Conservation (phyloP, 2,888 invertebrate species). For the Agrotis ipsilon region DNA sequence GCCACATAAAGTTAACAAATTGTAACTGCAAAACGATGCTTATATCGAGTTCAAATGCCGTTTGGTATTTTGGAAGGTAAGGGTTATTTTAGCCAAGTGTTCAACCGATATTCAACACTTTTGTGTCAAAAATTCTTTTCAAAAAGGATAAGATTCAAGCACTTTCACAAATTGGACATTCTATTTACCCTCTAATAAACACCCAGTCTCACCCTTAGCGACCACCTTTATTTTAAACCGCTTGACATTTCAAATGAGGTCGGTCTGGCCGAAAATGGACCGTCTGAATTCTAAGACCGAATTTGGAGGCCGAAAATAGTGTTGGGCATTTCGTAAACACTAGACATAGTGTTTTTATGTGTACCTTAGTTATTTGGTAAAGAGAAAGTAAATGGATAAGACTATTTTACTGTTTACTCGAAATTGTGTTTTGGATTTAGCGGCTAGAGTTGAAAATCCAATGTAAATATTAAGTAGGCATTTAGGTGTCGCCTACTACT, state of each 20-base stretch:
- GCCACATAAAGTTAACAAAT: too few species aligned
- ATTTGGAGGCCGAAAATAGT: constrained; percentile 34
- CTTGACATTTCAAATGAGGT: constrained; percentile 58
- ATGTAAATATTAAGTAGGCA: not conserved
- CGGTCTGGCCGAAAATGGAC: constrained; percentile 33
- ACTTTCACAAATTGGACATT: constrained; percentile 7
- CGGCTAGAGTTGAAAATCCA: not conserved
- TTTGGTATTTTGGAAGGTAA: too few species aligned
- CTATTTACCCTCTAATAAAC: not conserved
- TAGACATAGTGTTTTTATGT: constrained; percentile 17
- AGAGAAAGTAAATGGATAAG: constrained; percentile 19
- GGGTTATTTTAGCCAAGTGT: too few species aligned
- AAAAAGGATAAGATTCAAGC: not conserved
- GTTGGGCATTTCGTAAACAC: constrained; percentile 27
- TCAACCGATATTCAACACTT: too few species aligned
- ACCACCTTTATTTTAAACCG: constrained; percentile 45
- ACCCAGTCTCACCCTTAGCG: not conserved
- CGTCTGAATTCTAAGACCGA: constrained; percentile 28
- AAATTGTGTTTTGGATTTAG: constrained; percentile 19
- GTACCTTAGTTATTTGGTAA: constrained; percentile 15
- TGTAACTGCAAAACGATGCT: too few species aligned
- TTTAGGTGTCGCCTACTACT: not conserved
- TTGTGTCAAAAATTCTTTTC: too few species aligned
- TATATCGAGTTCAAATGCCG: too few species aligned
- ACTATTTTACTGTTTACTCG: constrained; percentile 4